phyloP scores from a whole-genome alignment of 2,797 vertebrate species.

The Synaphobranchus kaupii region DNA sequence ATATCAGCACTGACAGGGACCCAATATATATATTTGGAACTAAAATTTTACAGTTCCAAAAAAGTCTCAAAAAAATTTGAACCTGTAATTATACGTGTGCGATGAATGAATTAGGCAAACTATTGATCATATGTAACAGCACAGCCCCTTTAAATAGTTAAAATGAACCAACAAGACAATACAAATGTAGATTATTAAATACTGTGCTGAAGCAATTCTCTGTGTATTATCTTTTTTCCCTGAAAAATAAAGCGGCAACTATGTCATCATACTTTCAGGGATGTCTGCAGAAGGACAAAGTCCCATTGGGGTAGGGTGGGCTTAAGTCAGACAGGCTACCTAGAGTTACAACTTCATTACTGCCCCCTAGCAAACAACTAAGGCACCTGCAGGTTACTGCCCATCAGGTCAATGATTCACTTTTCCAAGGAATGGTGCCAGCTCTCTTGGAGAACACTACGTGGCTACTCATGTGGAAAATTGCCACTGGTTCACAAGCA shows the following conservation, averaged over 20 bases:
- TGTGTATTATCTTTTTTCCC: not conserved
- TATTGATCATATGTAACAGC: not conserved
- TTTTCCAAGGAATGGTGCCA: not conserved
- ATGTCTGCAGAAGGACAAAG: not conserved
- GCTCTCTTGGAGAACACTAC: not conserved
- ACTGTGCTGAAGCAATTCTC: not conserved
- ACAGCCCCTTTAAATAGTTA: not conserved
- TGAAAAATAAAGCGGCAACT: not conserved
- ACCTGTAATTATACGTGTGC: not conserved
- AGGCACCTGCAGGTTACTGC: not conserved
- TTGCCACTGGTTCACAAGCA: not conserved
- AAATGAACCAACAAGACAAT: not conserved
- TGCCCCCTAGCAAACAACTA: not conserved
- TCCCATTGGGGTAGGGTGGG: not conserved
- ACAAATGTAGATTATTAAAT: not conserved
- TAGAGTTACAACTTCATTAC: not conserved
- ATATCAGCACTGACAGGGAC: not conserved
- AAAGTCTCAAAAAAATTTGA: not conserved
- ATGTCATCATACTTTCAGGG: not conserved
- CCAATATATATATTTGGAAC: not conserved
- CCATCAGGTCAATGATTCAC: not conserved
- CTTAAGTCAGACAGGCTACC: not conserved
- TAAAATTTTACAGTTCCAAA: not conserved
- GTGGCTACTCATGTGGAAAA: not conserved
- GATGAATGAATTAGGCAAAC: not conserved